Base-by-base conservation (phyloP, 2,888 invertebrate genomes). In the Hecatera dysodea region DNA sequence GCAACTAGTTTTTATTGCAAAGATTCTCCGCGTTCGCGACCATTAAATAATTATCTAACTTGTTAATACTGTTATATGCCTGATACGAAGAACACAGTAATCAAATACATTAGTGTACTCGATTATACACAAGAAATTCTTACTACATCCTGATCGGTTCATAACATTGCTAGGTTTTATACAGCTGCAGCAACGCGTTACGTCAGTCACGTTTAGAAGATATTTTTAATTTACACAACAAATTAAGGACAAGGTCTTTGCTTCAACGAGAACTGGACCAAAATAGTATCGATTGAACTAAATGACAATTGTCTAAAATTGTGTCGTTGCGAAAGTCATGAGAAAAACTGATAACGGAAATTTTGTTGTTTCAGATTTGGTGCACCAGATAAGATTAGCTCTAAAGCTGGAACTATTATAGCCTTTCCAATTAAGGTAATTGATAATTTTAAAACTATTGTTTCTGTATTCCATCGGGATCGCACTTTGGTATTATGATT, bases 281-380 rank as follows among this genome's bases (percentile, higher is more conserved):
- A 82, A 80, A 80, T 79, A 81, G 66, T 83, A 65, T 71, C 75
- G 65, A 70, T 79, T 63, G 46, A 75, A 69, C 65, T 74, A 68
- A 76, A 80, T 72, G 66, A 71, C 67, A 75, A 67, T 73, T 73
- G 64, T 62, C 19, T 60, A 2, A 12, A 12, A 59, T 53, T 48
- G 42, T 60, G 50, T 42, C 11, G 12, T 11, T 24, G 19, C 24
- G n/a, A 36, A 5, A 53, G 12, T 50, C 12, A 12, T 56, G 12
- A 44, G 27, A 50, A 50, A 52, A 65, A 9, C 24, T 70, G 44
- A 70, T 48, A 60, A 57, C 11, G 36, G 53, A 42, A 46, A 57
- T 73, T 75, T 46, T 67, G 75, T 89, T 87, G 86, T 90, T 91
- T 69, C 90, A 91, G 90, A 89, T 89, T 87, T 69, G 65, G 70